Evolutionary conservation across 2,797 vertebrate species (phyloP), one percentile per base, ranked within the genome.

Genomic region (Enoplosus armatus): DNA sequence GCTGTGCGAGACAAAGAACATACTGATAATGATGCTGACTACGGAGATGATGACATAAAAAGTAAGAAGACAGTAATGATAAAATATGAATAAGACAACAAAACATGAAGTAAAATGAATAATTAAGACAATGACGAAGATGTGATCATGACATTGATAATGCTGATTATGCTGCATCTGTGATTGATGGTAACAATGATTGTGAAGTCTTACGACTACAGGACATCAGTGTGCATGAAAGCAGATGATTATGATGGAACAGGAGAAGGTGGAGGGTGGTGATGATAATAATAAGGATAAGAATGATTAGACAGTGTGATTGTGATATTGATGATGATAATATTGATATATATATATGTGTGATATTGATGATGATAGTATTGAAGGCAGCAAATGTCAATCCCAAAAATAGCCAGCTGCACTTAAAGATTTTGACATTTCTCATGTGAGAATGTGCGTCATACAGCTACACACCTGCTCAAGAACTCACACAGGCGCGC

Each of bases 1-100:
- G n/a, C 64, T 31, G 37, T 55, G 61, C 48, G 51, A 18, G n/a
- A 67, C 31, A 59, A 39, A 2, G 31, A 60, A 61, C 54, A 51
- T 26, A 65, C 64, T 58, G 64, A 65, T 51, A 64, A 72, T 10
- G 14, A 72, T 51, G 75, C 47, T 62, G 62, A 77, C 27, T 55
- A 55, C 54, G 39, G 29, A 80, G 71, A 80, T 82, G 82, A 90
- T 65, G 77, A 84, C 85, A 85, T 62, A 48, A 43, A 29, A 64
- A 27, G 82, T 47, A 85, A 84, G 63, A 79, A 45, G 35, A 69
- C 20, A 39, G 24, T 31, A 5, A 53, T 26, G 51, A 82, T 73
- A 39, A 53, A 85, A 61, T 62, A 73, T 58, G 60, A 64, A 77
- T 63, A 35, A 50, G 16, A 69, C 22, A 37, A 72, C 26, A 83